Evolutionary conservation across 2,113 vertebrate species (phyloP).

Genomic region (Campylomormyrus tamandua): DNA sequence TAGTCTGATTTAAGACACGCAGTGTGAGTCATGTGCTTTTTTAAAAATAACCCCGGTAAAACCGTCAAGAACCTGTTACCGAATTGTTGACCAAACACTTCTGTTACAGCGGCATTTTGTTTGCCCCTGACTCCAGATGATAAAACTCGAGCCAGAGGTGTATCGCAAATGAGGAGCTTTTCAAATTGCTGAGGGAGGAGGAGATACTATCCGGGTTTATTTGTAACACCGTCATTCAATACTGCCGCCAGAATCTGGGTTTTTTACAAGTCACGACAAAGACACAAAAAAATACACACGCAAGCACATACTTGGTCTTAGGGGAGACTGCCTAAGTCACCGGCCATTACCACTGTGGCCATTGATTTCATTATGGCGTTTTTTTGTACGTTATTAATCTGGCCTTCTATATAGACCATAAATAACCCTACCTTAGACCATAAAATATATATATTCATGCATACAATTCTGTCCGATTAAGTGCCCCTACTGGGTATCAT

Average conservation of each 20-base stretch:
- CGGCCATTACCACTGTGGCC: not conserved
- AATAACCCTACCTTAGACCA: not conserved
- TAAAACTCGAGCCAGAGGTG: not conserved
- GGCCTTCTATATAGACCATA: not conserved
- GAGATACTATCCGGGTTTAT: not conserved
- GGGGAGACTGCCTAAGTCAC: not conserved
- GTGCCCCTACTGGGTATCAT: not conserved
- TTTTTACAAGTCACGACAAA: conserved; percentile 7
- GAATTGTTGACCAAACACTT: not conserved
- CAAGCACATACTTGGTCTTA: not conserved
- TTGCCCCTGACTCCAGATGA: not conserved
- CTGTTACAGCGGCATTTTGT: not conserved
- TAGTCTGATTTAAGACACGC: not conserved
- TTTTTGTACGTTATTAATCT: not conserved
- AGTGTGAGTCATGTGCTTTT: not conserved
- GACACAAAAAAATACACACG: not conserved
- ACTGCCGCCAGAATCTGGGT: not conserved
- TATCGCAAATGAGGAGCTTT: not conserved
- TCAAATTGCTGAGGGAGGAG: not conserved
- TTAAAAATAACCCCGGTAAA: not conserved
- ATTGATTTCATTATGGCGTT: not conserved
- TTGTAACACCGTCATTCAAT: not conserved
- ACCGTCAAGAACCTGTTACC: not conserved
- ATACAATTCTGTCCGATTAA: not conserved
- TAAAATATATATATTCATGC: not conserved